Evolutionary conservation across 64 coral and sea anemone genomes (phyloP).

Genomic region (Acropora tenuis): DNA sequence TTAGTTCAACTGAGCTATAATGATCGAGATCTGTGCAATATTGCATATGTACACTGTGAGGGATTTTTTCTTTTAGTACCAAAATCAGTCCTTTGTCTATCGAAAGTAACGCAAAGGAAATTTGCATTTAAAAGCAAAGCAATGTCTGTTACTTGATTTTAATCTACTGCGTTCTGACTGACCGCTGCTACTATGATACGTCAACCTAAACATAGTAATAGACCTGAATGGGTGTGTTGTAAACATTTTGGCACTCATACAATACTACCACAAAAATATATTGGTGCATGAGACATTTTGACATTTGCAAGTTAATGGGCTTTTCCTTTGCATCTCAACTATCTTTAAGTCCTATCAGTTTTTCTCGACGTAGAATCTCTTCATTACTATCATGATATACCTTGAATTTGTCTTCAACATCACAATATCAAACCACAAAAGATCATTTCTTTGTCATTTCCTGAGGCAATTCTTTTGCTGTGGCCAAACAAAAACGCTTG

Average conservation of each 20-base stretch:
- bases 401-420: neutral
- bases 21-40: neutral
- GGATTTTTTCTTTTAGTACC: neutral
- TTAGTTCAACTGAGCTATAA: neutral
- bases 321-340: neutral
- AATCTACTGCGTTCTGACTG: neutral
- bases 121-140: conserved; percentile 7
- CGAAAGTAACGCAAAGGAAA: neutral
- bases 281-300: neutral
- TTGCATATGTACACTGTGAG: neutral
- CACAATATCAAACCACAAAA: neutral
- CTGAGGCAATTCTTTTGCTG: no score
- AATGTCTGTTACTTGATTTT: neutral
- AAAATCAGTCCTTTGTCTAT: conserved; percentile 24
- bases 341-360: neutral
- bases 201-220: neutral
- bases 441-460: no score
- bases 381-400: neutral
- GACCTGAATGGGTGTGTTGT: neutral
- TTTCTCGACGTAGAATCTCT: neutral
- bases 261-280: neutral
- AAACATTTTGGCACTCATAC: neutral
- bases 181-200: neutral
- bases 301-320: neutral
- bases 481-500: no score